These are phyloP conservation scores for Coenobita brevimanus DNA, from an alignment of 1,140 invertebrate genomes.

Conservation along the genomic window DNA sequence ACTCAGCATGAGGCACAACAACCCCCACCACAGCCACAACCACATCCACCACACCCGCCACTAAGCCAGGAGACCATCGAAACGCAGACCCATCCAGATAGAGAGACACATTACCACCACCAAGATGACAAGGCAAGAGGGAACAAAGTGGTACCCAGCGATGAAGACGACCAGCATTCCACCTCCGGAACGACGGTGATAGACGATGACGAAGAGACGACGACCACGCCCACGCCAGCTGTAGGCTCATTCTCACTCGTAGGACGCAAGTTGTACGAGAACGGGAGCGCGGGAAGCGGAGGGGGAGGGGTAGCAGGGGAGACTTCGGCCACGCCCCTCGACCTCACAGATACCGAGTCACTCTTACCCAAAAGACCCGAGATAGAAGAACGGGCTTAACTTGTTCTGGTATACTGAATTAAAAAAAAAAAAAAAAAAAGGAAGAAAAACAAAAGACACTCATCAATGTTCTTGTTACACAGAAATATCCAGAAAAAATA, in stretches of 20 bases:
- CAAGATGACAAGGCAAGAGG: constrained; percentile 22
- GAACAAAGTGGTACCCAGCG: constrained; percentile 27
- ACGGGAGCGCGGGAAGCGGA: background rate
- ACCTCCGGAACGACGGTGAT: constrained; percentile 7
- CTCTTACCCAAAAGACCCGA: constrained; percentile 44
- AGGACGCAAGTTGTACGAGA: constrained; percentile 57
- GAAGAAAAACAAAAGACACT: too few species aligned
- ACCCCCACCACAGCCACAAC: too few species aligned
- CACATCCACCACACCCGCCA: too few species aligned
- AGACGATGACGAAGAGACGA: constrained; percentile 28
- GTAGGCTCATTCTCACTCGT: constrained; percentile 52
- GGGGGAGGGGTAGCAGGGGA: constrained; percentile 4
- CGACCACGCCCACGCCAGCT: constrained; percentile 30
- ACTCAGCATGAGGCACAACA: too few species aligned
- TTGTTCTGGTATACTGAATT: background rate
- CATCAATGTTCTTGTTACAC: too few species aligned
- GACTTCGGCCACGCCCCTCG: constrained; percentile 38
- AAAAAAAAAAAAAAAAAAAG: too few species aligned
- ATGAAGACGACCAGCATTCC: constrained; percentile 48
- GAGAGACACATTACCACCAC: constrained; percentile 14
- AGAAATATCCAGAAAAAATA: too few species aligned
- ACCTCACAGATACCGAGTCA: constrained; percentile 56
- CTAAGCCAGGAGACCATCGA: too few species aligned
- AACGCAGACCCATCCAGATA: background rate
- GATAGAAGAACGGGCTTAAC: constrained; percentile 60